A percentile compares a stretch with the other conserved stretches of the same genome.
Evolutionary conservation across 2,888 invertebrate genomes (phyloP).

Genomic region (Acanthosoma haemorrhoidale): DNA sequence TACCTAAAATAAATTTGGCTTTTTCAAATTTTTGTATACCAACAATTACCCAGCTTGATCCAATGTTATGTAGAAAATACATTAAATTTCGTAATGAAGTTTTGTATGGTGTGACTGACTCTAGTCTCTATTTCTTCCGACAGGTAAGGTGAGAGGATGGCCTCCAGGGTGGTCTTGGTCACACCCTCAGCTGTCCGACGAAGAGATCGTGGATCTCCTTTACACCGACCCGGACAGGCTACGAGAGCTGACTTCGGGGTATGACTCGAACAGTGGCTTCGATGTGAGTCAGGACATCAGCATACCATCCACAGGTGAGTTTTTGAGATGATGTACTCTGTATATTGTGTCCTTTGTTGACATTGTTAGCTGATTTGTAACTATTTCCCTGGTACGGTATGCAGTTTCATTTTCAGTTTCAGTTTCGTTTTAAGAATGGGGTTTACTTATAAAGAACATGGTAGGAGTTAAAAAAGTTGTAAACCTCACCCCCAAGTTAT

Average conservation of each 20-base stretch:
- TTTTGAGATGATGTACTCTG: not conserved
- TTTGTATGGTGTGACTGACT: too few relatives aligned
- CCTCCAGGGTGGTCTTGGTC: slow-evolving; percentile 9
- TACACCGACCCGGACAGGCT: slow-evolving; percentile 19
- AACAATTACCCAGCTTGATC: too few relatives aligned
- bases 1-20: too few relatives aligned
- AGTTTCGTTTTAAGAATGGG: too few relatives aligned
- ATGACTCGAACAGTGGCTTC: not conserved
- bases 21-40: too few relatives aligned
- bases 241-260: not conserved
- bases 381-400: too few relatives aligned
- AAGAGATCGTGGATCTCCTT: slow-evolving; percentile 18
- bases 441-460: too few relatives aligned
- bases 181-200: slow-evolving; percentile 6
- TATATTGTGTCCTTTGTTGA: too few relatives aligned
- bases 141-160: slow-evolving; percentile 9
- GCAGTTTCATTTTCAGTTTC: too few relatives aligned
- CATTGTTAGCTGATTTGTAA: too few relatives aligned
- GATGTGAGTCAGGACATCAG: not conserved
- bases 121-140: not conserved
- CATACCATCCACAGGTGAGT: not conserved
- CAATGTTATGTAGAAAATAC: not conserved
- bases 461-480: too few relatives aligned
- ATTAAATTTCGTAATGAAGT: not conserved
- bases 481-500: too few relatives aligned